Evolutionary conservation across 2,888 invertebrate genomes (phyloP).

Genomic region (Platycnemis pennipes): DNA sequence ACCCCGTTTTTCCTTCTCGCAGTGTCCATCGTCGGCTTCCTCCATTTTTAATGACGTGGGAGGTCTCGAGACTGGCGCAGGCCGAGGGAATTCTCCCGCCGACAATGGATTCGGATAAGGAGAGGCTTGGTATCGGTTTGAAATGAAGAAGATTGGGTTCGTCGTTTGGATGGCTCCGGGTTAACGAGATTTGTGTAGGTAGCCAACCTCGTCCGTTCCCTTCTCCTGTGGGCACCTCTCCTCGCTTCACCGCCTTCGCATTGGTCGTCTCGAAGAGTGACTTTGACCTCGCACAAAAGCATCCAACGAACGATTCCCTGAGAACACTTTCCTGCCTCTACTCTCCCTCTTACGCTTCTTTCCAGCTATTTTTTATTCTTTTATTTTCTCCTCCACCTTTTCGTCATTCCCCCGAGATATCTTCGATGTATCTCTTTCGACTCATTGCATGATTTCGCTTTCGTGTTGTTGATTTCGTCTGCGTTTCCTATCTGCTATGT

Average conservation of each 20-base stretch:
- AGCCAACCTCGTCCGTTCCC: not conserved
- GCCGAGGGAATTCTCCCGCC: not conserved
- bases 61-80: constrained; percentile 2
- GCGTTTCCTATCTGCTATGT: not conserved
- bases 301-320: not conserved
- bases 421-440: not conserved
- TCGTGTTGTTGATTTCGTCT: not conserved
- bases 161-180: not conserved
- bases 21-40: not conserved
- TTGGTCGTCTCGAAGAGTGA: constrained; percentile 16
- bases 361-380: not conserved
- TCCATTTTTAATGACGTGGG: constrained; percentile 64
- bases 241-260: not conserved
- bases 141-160: constrained; percentile 36
- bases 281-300: not conserved
- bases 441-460: constrained; percentile 14
- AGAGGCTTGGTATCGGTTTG: not conserved
- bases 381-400: not conserved
- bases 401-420: not conserved
- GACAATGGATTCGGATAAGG: constrained; percentile 47
- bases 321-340: not conserved
- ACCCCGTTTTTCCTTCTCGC: not conserved
- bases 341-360: not conserved
- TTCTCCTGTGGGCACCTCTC: not conserved
- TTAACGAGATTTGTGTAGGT: constrained; percentile 52